Base-by-base conservation (phyloP, 2,888 invertebrate species). In the Apotomis capreana region DNA sequence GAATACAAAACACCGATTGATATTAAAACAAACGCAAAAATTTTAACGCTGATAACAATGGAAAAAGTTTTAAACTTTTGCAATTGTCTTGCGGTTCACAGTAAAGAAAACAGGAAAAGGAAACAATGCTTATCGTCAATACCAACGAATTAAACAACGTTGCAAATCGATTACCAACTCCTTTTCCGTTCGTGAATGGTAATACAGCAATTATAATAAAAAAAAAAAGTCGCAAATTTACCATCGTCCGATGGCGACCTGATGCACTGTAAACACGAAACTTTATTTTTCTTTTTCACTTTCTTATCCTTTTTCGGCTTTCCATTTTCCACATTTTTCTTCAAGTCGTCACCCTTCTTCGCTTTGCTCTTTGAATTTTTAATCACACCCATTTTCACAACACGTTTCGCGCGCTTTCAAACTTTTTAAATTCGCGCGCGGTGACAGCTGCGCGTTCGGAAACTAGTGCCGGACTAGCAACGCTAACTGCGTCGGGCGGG, bases 231-330 rank as follows among this genome's bases (percentile, higher is more conserved):
- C 26, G 3, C 49, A 74, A 74, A 76, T 79, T 78, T 90, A 92
- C 92, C 92, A 81, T 92, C 92, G 78, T 93, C 91, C 46, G 64
- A 64, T n/a, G 87, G 87, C 54, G 92, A 87, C 81, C 91, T 93
- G 87, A 93, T 89, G 85, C 93, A 93, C 87, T 93, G 93, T 87
- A 93, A 91, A 86, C 93, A 93, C 84, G 93, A 93, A 85, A 93
- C 90, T 80, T 83, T 85, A 78, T 87, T 92, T 89, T 92, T 93
- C 87, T 92, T 92, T 87, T 92, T 92, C 87, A 89, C 89, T 91
- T 92, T 92, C 78, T 86, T 85, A 77, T 85, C 86, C 78, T 87
- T 86, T 80, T 90, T 90, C 69, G 84, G 76, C 83, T 91, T 91
- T 52, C 87, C 89, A 76, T 90, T 90, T 60, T 83, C 82, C 74